Base-by-base conservation (phyloP, 2,113 vertebrate genomes). In the Hypomesus transpacificus region DNA sequence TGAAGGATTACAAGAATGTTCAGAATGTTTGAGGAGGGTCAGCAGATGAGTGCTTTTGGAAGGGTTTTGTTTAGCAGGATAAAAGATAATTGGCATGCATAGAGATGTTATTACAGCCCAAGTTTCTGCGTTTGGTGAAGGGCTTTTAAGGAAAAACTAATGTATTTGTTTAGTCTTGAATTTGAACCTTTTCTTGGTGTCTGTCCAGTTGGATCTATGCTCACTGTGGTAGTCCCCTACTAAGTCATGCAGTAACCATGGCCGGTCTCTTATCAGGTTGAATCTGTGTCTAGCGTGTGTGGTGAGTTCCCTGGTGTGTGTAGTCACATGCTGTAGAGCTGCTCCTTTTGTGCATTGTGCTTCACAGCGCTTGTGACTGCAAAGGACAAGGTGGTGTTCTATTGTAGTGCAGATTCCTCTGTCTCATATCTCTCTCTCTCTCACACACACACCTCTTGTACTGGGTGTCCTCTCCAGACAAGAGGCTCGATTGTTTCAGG, bases 291-390 rank as follows among this genome's bases (percentile, higher is more conserved):
- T 77, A 6, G 52, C 64, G 69, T 74, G 52, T 75, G 61, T 76
- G 64, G 34, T 76, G n/a, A n/a, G n/a, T n/a, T n/a, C n/a, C n/a
- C n/a, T n/a, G n/a, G 64, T 46, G 61, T 46, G 56, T 46, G 56
- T 70, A 26, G 46, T 31, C 87, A 87, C 85, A 86, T 86, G 84
- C 67, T 84, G 51, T 46, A 17, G 59, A 76, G 69, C 46, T 65
- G 75, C 73, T 85, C 84, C 28, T 84, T 79, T 87, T 87, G 80
- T 87, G 80, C 77, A 83, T 88, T 87, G 80, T 88, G 79, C 81
- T 68, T 78, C 69, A 73, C 2, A 21, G 70, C 68, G 76, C 83
- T 79, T 83, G 78, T 88, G 81, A 82, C 71, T 66, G 31, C 62
- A 74, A 69, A 67, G 51, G 58, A 31, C 20, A 80, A 66, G 71